These are phyloP conservation scores for Phalangium opilio DNA, from an alignment of 2,888 invertebrate species.

Conservation along the genomic window DNA sequence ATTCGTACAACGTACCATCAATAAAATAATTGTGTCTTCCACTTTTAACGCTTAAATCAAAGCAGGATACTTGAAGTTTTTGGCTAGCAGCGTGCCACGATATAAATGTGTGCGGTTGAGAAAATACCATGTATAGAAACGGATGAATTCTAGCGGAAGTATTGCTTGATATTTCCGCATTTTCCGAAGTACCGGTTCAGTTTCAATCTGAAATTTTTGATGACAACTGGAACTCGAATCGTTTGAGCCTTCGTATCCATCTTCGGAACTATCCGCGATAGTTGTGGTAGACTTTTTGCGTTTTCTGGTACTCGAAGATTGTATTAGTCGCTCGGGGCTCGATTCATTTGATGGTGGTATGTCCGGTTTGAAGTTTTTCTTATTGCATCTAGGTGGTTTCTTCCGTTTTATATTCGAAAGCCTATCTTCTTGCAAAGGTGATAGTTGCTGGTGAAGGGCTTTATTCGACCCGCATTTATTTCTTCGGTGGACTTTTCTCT, in stretches of 20 bases:
- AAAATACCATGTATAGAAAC: constrained; percentile 36
- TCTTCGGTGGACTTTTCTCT: too few relatives aligned
- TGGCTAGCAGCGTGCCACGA: constrained; percentile 28
- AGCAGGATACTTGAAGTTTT: constrained; percentile 43
- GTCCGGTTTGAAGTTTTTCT: too few relatives aligned
- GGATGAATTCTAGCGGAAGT: constrained; percentile 27
- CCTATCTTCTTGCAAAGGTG: too few relatives aligned
- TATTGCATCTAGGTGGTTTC: too few relatives aligned
- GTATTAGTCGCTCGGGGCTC: too few relatives aligned
- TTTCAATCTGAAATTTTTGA: not conserved
- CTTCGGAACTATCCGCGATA: constrained; percentile 2
- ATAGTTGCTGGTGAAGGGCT: too few relatives aligned
- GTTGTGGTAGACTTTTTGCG: not conserved
- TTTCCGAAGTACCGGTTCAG: not conserved
- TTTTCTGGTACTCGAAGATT: too few relatives aligned
- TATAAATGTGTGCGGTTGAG: constrained; percentile 41
- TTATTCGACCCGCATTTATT: too few relatives aligned
- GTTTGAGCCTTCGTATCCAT: constrained; percentile 30
- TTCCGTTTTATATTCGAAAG: too few relatives aligned
- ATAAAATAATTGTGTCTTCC: constrained; percentile 11
- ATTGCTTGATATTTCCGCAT: not conserved
- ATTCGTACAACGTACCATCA: not conserved
- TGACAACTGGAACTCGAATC: constrained; percentile 28
- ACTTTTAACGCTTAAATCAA: constrained; percentile 37
- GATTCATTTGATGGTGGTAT: too few relatives aligned